Percentiles rank a stretch among this genome's conserved stretches.
phyloP scores from a whole-genome alignment of 2,113 vertebrate species.

The Seriola aureovittata region DNA sequence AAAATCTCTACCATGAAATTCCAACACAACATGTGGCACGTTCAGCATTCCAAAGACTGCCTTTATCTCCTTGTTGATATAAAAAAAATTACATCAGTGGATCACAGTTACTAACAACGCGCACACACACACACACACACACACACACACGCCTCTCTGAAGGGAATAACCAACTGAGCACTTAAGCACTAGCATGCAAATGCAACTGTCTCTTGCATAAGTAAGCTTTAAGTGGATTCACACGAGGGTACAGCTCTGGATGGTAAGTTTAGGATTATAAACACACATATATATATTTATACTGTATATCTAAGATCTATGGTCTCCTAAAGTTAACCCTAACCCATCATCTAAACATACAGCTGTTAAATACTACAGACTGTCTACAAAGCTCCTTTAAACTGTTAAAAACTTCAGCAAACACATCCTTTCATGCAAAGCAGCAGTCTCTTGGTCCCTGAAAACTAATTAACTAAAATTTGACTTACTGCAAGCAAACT shows the following conservation, averaged over 20 bases:
- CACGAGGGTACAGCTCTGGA: background rate
- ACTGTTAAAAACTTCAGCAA: background rate
- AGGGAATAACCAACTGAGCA: background rate
- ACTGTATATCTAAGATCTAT: background rate
- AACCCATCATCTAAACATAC: too few species aligned
- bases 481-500: background rate
- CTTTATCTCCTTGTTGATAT: slow-evolving; percentile 35
- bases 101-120: slow-evolving; percentile 7
- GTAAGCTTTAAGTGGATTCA: background rate
- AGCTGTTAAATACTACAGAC: too few species aligned
- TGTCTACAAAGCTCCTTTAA: background rate
- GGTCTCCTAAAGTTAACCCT: background rate
- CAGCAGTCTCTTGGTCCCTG: background rate
- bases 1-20: slow-evolving; percentile 17
- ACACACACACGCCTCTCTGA: background rate
- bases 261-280: background rate
- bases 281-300: background rate
- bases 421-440: background rate
- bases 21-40: background rate
- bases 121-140: too few species aligned
- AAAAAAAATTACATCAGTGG: slow-evolving; percentile 8
- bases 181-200: background rate
- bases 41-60: slow-evolving; percentile 37
- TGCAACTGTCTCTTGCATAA: background rate
- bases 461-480: background rate